Evolutionary conservation across 2,797 vertebrate species (phyloP).

Genomic region (Borostomias antarcticus): DNA sequence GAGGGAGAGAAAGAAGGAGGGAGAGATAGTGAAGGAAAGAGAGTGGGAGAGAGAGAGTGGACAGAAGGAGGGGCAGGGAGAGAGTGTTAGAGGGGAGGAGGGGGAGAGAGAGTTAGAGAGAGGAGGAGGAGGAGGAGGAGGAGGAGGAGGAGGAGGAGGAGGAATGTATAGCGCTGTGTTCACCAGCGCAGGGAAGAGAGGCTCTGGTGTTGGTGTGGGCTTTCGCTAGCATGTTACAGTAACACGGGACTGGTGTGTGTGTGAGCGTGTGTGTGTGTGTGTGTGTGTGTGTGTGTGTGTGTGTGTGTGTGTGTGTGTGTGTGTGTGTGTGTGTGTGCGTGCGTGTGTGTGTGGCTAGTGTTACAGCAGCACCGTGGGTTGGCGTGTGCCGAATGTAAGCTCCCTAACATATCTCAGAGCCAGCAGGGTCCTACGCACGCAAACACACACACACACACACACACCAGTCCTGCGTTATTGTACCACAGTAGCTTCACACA

Average conservation of each 20-base stretch:
- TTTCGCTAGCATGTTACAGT: conserved; percentile 27
- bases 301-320: conserved; percentile 6
- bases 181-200: conserved; percentile 16
- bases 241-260: conserved; percentile 19
- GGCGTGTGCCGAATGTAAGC: not conserved
- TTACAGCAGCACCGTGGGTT: not conserved
- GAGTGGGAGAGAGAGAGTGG: conserved; percentile 24
- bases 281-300: not conserved
- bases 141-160: not conserved
- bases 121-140: not conserved
- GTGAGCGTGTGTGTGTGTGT: not conserved
- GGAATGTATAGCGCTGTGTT: conserved; percentile 2
- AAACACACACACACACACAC: conserved; percentile 2
- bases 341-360: not conserved
- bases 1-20: conserved; percentile 32
- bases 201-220: conserved; percentile 30
- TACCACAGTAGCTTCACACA: no score
- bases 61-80: conserved; percentile 24
- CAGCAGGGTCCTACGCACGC: not conserved
- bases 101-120: not conserved
- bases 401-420: not conserved
- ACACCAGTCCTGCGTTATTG: no score
- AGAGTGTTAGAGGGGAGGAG: not conserved
- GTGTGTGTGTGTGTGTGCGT: not conserved
- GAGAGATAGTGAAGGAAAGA: conserved; percentile 31